Base-by-base conservation (phyloP, 2,113 vertebrate species). In the Micromys minutus region DNA sequence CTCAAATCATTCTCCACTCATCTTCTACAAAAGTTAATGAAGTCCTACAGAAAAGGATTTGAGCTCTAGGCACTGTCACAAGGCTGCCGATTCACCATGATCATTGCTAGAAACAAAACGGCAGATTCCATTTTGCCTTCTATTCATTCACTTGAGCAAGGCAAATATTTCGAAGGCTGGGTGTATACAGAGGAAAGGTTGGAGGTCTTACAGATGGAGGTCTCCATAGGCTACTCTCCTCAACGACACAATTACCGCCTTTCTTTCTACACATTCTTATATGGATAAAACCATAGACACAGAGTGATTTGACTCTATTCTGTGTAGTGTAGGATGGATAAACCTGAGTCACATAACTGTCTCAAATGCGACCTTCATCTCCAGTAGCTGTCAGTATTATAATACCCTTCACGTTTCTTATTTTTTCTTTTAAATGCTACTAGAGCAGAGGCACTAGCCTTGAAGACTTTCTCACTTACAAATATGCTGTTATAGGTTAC, bases 1-100 rank as follows among this genome's bases (percentile, higher is more conserved):
- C 2, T 11, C 7, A n/a, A 26, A 9, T 69, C 61, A 15, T 50
- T 69, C 12, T 76, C 8, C 1, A n/a, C 0, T 22, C 4, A 5
- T 63, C 47, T 85, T 47, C 71, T 36, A n/a, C 21, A 55, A 90
- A 79, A 9, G 16, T 55, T n/a, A 3, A 42, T 76, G 15, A 88
- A 52, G 42, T 77, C 19, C 75, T 36, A 0, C 59, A 65, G n/a
- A 65, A 47, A 83, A 29, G 57, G 50, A 76, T 29, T 10, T 76
- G 45, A 63, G 26, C 7, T 1, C 55, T n/a, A 84, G 24, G 6
- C n/a, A 39, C 6, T 42, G 57, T 31, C 39, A 83, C 11, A 42
- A 0, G 13, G 59, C 26, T 84, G 24, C 34, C 16, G 52, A n/a
- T 92, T 67, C 42, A 1, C 9, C 21, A 29, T 75, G 42, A 50